A percentile compares a stretch with the other conserved stretches of the same genome.
Conservation (phyloP, 2,113 vertebrate genomes). For the Catagonus wagneri region DNA sequence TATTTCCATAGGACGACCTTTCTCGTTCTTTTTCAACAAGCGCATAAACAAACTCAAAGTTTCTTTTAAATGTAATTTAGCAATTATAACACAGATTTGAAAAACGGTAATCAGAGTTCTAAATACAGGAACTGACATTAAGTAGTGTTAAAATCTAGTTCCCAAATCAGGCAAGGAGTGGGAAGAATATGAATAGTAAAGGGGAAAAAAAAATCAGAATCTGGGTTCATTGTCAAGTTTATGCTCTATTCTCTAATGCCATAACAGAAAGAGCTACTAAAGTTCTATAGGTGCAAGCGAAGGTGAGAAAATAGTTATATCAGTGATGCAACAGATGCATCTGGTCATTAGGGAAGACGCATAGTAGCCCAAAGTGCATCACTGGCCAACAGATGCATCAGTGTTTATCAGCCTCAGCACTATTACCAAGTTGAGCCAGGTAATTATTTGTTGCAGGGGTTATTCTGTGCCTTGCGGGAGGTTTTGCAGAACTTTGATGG, state of each 20-base stretch:
- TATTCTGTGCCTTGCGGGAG: not conserved
- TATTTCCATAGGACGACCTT: not conserved
- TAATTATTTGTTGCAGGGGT: not conserved
- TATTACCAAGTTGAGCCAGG: not conserved
- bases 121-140: constrained; percentile 13
- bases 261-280: constrained; percentile 13
- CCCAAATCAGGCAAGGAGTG: not conserved
- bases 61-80: not conserved
- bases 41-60: not conserved
- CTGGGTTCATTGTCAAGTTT: not conserved
- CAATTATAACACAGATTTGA: not conserved
- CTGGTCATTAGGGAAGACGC: no score
- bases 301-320: no score
- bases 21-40: constrained; percentile 5
- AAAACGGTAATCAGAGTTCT: not conserved
- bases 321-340: no score
- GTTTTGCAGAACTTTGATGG: not conserved
- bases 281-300: not conserved
- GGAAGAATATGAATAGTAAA: not conserved
- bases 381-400: no score
- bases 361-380: no score
- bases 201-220: not conserved
- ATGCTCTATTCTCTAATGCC: not conserved
- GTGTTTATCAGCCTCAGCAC: not conserved
- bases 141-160: not conserved